Evolutionary conservation across 2,797 vertebrate genomes (phyloP), one percentile per base, ranked within the genome.

Genomic region (Florisuga fusca): DNA sequence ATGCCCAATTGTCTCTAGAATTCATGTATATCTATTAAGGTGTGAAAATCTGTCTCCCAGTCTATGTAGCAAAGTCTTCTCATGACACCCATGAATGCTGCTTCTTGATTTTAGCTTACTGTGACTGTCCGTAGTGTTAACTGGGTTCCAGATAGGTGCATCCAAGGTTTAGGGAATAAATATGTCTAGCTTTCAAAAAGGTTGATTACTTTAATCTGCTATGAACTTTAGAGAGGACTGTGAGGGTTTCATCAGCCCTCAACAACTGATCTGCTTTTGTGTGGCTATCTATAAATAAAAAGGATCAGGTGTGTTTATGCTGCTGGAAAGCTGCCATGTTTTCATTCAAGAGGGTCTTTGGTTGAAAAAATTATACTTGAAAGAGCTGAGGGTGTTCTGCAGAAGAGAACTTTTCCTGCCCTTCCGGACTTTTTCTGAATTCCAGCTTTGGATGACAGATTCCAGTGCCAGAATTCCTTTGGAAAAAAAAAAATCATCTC

Each of bases 81-180:
- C 31, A 3, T 50, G 73, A 61, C 17, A 55, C 15, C 27, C 34
- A 33, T 2, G 3, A 62, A 25, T n/a, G 41, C 16, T n/a, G 34
- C 41, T 72, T 38, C 41, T 51, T 61, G 23, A 51, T 51, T 45
- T 61, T 36, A 54, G 20, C n/a, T 66, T 55, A n/a, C 25, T 0
- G 0, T 51, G 43, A 57, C 57, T 69, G 23, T 10, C 7, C 0
- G 0, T 54, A 72, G 33, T 34, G 59, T 72, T 73, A 54, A 50
- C 15, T 33, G 27, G 15, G 33, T 72, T 66, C 72, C 58, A 59
- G 16, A 12, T 33, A 43, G 31, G 27, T 38, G 33, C n/a, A 17
- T 55, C 48, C 50, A 68, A 23, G 16, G 74, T 57, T 57, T 22
- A 59, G 43, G n/a, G 27, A 15, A 57, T 62, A 57, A 59, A 29